Base-by-base conservation (phyloP, 2,113 vertebrate species). In the Xiphophorus maculatus region DNA sequence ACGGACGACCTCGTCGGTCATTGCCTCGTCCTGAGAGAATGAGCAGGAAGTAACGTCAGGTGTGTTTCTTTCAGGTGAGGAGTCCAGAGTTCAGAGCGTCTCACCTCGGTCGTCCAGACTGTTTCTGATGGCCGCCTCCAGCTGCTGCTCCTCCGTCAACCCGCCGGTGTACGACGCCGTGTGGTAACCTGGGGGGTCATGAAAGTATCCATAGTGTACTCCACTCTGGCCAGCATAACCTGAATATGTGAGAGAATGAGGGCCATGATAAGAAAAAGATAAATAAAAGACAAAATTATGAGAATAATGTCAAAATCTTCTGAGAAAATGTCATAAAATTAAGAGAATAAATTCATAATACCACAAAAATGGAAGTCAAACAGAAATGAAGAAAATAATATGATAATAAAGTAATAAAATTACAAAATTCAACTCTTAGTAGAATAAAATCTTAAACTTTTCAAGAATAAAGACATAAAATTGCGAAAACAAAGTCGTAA, bases 141-240 rank as follows among this genome's bases (percentile, higher is more conserved):
- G 86, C 88, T 99, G 97, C 66, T 98, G 95, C 12, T 96, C 95
- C 81, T 98, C 98, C 3, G 91, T 95, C 79, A 98, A 90, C 3
- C 96, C 96, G 1, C 91, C 95, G 0, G 96, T 65, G 4, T 81
- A 84, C 28, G 76, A 27, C 1, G 79, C 7, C 4, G 67, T 0
- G 29, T 74, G 93, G 77, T 96, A 93, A 0, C 61, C 25, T 94
- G 87, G 37, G 37, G 83, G 30, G 32, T 71, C 2, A 8, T 48
- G 77, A 29, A 58, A n/a, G n/a, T 63, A 28, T 30, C 71, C 33
- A 5, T 83, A 40, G 63, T 66, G 2, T 66, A 72, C 40, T 64
- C 71, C 63, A 73, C 32, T 61, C n/a, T 65, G 27, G 48, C 80
- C 81, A 25, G 84, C 27, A 69, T 84, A 88, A 63, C 91, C 93